Percentiles rank a stretch among this genome's conserved stretches.
Evolutionary conservation across 2,888 invertebrate genomes (phyloP).

Genomic region (Hartigia nigra): DNA sequence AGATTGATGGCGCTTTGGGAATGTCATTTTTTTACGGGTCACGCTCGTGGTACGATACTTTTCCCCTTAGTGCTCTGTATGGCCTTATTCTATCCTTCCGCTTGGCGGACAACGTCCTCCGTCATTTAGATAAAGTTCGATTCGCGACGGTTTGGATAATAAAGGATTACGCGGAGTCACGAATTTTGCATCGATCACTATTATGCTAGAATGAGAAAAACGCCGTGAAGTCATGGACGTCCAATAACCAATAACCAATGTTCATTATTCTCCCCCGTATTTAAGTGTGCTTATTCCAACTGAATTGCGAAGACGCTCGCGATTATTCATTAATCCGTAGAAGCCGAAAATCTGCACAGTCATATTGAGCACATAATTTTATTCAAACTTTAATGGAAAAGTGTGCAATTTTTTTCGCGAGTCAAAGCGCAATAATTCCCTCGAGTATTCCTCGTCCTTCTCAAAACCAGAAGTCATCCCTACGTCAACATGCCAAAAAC

Average conservation of each 20-base stretch:
- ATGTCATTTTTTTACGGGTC: conserved; percentile 34
- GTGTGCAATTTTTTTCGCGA: background rate
- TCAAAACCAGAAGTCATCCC: background rate
- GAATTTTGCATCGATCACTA: background rate
- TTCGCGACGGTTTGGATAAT: background rate
- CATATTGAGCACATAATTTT: background rate
- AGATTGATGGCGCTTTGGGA: conserved; percentile 40
- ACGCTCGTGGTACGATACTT: conserved; percentile 11
- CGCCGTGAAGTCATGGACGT: background rate
- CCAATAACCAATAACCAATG: background rate
- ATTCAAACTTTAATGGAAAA: background rate
- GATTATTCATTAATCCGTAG: background rate
- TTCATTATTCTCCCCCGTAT: background rate
- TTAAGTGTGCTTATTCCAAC: background rate
- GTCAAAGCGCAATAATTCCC: background rate
- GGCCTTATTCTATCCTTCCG: conserved; percentile 9
- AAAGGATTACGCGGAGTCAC: background rate
- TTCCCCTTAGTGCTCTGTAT: conserved; percentile 11
- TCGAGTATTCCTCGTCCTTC: background rate
- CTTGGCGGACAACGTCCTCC: background rate
- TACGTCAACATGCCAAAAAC: background rate
- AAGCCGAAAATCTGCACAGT: background rate
- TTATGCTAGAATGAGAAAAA: background rate
- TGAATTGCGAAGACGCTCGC: background rate
- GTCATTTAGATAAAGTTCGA: background rate